Evolutionary conservation across 2,113 vertebrate species (phyloP).

Genomic region (Pelvicachromis taeniatus): DNA sequence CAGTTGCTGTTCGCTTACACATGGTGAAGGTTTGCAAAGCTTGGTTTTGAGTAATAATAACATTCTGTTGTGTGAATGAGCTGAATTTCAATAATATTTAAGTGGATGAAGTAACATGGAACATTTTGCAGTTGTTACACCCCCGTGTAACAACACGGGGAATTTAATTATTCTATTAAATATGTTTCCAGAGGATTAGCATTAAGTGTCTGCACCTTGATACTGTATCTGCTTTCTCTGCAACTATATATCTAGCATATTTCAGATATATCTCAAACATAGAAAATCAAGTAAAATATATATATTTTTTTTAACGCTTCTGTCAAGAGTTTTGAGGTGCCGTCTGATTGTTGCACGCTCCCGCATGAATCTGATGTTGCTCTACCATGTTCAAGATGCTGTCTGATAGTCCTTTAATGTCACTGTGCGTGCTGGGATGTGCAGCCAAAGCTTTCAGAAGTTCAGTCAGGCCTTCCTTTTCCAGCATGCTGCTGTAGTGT

Average conservation of each 20-base stretch:
- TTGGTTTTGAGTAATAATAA: neutral
- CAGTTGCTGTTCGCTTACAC: neutral
- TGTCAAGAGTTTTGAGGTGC: neutral
- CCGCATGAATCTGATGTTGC: constrained; percentile 70
- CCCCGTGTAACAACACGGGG: too few relatives aligned
- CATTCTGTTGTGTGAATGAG: neutral
- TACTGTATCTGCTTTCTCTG: neutral
- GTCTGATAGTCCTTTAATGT: constrained; percentile 79
- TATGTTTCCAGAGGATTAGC: neutral
- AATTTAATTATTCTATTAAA: neutral
- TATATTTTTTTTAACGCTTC: neutral
- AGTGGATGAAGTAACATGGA: constrained; percentile 14
- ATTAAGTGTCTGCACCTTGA: neutral
- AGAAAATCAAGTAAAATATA: neutral
- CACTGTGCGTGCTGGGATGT: constrained; percentile 79
- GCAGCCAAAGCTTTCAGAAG: constrained; percentile 81
- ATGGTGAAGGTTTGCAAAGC: neutral
- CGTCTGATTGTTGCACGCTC: neutral
- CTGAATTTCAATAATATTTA: neutral
- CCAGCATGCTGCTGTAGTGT: constrained; percentile 86
- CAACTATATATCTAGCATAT: neutral
- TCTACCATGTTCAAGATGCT: constrained; percentile 81
- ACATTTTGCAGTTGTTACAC: constrained; percentile 13
- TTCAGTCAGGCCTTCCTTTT: constrained; percentile 83
- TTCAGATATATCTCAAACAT: neutral